Percentiles rank a stretch among this genome's conserved stretches.
phyloP scores from a whole-genome alignment of 2,888 invertebrate genomes.

The Onchidella celtica region DNA sequence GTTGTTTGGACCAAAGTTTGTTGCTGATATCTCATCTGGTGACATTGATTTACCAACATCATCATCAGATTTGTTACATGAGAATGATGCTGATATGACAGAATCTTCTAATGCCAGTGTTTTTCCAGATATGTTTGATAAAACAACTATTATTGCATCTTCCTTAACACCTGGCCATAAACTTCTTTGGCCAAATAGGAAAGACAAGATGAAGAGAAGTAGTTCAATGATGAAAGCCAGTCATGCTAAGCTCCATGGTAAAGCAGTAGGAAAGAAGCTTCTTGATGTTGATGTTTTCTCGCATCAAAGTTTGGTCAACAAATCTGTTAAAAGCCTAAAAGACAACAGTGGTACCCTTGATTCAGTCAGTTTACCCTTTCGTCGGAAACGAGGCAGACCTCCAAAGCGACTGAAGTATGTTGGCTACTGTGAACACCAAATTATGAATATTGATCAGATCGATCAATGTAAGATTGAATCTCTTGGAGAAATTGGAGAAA shows the following conservation, averaged over 20 bases:
- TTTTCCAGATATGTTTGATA: slow-evolving; percentile 45
- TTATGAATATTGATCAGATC: neutral
- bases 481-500: neutral
- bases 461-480: neutral
- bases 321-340: neutral
- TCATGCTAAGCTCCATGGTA: neutral
- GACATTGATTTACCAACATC: slow-evolving; percentile 15
- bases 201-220: slow-evolving; percentile 31
- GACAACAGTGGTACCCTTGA: neutral
- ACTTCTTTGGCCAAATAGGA: slow-evolving; percentile 38
- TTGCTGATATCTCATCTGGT: slow-evolving; percentile 36
- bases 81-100: neutral
- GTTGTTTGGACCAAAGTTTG: slow-evolving; percentile 41
- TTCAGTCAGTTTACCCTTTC: slow-evolving; percentile 3
- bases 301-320: too few species aligned
- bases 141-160: slow-evolving; percentile 21
- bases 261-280: neutral
- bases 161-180: slow-evolving; percentile 32
- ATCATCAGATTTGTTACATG: slow-evolving; percentile 6
- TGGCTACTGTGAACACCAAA: slow-evolving; percentile 4
- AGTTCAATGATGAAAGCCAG: slow-evolving; percentile 31
- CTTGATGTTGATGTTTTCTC: neutral
- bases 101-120: slow-evolving; percentile 23
- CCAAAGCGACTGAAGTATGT: slow-evolving; percentile 33
- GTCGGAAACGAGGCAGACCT: slow-evolving; percentile 36